phyloP scores from a whole-genome alignment of 2,888 invertebrate species.

The Teleiodes luculella region DNA sequence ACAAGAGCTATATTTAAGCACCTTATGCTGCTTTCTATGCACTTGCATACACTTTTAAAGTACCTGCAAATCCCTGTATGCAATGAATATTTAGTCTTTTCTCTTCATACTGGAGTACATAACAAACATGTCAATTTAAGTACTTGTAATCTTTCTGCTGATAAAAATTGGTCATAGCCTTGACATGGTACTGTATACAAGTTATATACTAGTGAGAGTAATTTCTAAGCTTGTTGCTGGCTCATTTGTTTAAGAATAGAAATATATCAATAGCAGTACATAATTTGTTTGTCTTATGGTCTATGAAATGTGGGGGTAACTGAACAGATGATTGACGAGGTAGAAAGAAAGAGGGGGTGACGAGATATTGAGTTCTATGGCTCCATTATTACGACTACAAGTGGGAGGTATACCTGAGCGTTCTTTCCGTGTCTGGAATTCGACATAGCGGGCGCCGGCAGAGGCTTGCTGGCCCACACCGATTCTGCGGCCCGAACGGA shows the following conservation, averaged over 20 bases:
- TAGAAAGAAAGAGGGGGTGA: too few relatives aligned
- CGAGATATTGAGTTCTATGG: too few relatives aligned
- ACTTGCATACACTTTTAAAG: too few relatives aligned
- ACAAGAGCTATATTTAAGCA: too few relatives aligned
- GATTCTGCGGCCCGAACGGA: slow-evolving; percentile 86
- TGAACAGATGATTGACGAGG: neutral
- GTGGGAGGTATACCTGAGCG: slow-evolving; percentile 71
- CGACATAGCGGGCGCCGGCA: slow-evolving; percentile 78
- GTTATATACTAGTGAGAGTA: neutral
- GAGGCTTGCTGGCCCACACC: slow-evolving; percentile 81
- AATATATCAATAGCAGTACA: too few relatives aligned
- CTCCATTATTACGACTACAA: too few relatives aligned
- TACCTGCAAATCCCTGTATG: too few relatives aligned
- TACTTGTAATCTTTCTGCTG: neutral
- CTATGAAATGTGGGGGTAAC: neutral
- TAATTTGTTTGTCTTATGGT: too few relatives aligned
- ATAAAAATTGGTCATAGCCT: neutral
- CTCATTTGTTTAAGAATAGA: too few relatives aligned
- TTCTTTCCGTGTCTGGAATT: slow-evolving; percentile 83
- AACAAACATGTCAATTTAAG: neutral
- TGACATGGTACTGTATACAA: neutral
- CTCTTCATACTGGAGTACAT: neutral
- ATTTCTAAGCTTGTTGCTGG: neutral
- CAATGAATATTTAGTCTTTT: too few relatives aligned
- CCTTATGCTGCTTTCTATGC: too few relatives aligned